phyloP scores from a whole-genome alignment of 2,888 invertebrate species.

The Pseudococcus viburni region DNA sequence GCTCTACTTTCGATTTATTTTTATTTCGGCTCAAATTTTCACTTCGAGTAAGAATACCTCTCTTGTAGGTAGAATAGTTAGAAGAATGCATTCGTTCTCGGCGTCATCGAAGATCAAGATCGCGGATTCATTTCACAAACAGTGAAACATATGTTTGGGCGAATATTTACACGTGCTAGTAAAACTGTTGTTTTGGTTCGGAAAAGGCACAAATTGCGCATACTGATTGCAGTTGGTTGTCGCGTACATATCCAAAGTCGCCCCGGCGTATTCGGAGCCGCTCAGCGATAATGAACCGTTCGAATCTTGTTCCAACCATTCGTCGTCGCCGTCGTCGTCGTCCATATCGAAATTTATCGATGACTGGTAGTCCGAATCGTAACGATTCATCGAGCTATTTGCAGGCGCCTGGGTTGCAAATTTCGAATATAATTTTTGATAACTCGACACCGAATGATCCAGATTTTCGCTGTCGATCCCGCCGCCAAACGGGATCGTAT shows the following conservation, averaged over 20 bases:
- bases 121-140: slow-evolving; percentile 25
- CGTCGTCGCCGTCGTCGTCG: background rate
- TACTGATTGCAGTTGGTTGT: background rate
- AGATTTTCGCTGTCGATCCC: background rate
- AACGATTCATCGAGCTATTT: background rate
- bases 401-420: background rate
- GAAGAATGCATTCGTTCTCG: too few species aligned
- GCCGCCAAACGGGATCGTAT: background rate
- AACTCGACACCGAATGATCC: background rate
- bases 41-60: too few species aligned
- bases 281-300: slow-evolving; percentile 60
- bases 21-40: too few species aligned
- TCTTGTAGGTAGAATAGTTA: too few species aligned
- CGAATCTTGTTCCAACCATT: slow-evolving; percentile 60
- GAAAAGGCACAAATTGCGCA: background rate
- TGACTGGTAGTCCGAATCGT: background rate
- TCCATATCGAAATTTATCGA: background rate
- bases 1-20: too few species aligned
- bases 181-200: background rate
- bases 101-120: too few species aligned
- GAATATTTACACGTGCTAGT: background rate
- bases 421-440: slow-evolving; percentile 8
- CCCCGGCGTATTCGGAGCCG: background rate
- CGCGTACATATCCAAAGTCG: background rate
- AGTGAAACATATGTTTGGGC: slow-evolving; percentile 60